Percentiles rank a stretch among this genome's conserved stretches.
These are phyloP conservation scores for Stomatorhinus ivindoensis DNA, from an alignment of 2,113 vertebrate genomes.

Conservation along the genomic window DNA sequence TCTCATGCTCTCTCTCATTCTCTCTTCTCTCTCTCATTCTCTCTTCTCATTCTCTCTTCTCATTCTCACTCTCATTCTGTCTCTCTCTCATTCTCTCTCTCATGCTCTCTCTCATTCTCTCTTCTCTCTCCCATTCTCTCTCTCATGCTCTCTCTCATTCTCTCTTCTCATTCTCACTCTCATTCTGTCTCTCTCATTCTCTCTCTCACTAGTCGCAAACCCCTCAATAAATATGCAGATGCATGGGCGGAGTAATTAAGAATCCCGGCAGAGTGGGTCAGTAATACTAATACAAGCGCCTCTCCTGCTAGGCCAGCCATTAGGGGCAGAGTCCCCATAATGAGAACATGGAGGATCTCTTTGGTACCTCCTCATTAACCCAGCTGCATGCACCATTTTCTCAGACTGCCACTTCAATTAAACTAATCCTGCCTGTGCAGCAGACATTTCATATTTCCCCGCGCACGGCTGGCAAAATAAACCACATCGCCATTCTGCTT, in stretches of 20 bases:
- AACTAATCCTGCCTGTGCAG: conserved; percentile 45
- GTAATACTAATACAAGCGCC: background rate
- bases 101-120: background rate
- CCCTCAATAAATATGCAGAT: conserved; percentile 3
- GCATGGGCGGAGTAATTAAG: background rate
- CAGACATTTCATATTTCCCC: background rate
- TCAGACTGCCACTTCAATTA: conserved; percentile 62
- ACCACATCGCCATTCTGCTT: background rate
- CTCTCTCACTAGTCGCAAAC: background rate
- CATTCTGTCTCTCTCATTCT: background rate
- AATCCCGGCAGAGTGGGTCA: background rate
- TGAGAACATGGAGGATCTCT: background rate
- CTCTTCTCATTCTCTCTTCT: background rate
- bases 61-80: background rate
- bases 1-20: no score
- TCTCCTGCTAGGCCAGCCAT: background rate
- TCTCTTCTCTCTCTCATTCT: background rate
- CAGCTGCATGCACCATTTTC: conserved; percentile 50
- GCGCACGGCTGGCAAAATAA: background rate
- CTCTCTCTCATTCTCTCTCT: background rate
- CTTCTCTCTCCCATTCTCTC: background rate
- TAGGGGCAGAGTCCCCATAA: background rate
- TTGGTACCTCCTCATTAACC: conserved; percentile 51
- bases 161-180: background rate
- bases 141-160: background rate